Percentiles rank a stretch among this genome's conserved stretches.
Evolutionary conservation across 2,888 invertebrate genomes (phyloP).

Genomic region (Ophion slaviceki): DNA sequence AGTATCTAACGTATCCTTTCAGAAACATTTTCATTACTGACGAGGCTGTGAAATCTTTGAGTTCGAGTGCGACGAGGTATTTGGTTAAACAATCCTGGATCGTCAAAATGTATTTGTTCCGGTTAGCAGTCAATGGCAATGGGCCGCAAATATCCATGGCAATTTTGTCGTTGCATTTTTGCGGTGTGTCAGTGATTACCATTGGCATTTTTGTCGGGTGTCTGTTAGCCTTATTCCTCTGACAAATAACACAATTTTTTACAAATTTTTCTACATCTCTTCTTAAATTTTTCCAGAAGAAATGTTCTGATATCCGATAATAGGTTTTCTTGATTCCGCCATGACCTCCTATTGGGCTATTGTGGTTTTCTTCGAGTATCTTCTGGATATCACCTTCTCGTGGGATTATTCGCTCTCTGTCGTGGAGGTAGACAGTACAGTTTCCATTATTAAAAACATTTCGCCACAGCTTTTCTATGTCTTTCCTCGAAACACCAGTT

Average conservation of each 20-base stretch:
- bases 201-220: constrained; percentile 14
- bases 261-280: constrained; percentile 69
- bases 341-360: constrained; percentile 70
- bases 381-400: constrained; percentile 9
- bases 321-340: constrained; percentile 73
- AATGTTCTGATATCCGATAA: constrained; percentile 64
- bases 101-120: constrained; percentile 40
- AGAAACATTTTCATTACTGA: constrained; percentile 23
- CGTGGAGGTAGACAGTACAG: not conserved
- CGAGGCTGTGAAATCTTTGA: not conserved
- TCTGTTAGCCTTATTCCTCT: constrained; percentile 69
- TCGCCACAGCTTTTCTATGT: constrained; percentile 24
- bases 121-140: constrained; percentile 25
- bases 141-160: constrained; percentile 55
- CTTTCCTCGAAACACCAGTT: constrained; percentile 16
- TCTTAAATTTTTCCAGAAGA: constrained; percentile 71
- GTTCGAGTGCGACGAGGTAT: constrained; percentile 13
- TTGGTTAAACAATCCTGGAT: constrained; percentile 27
- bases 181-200: constrained; percentile 32
- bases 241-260: constrained; percentile 71
- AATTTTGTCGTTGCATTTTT: constrained; percentile 42
- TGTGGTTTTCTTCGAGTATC: constrained; percentile 68
- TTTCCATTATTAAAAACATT: not conserved
- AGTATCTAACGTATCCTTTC: constrained; percentile 61
- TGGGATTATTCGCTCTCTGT: not conserved